Conservation (phyloP, 2,113 vertebrate genomes). For the Tachycineta bicolor region DNA sequence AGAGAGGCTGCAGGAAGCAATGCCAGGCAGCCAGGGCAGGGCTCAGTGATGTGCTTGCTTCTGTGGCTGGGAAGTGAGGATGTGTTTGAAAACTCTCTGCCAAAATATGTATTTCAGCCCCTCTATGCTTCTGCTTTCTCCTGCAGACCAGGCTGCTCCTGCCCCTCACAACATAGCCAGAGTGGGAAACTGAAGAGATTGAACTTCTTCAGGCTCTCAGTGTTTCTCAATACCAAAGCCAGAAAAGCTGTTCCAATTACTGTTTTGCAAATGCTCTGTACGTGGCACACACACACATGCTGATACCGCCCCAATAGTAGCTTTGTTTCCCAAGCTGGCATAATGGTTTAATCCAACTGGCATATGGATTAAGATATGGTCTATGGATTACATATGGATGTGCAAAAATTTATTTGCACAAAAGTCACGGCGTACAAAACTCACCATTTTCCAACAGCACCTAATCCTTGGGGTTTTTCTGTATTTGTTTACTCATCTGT, state of each 20-base stretch:
- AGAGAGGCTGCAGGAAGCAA: background rate
- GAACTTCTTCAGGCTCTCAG: background rate
- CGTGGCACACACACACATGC: background rate
- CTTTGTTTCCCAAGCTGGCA: background rate
- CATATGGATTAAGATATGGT: background rate
- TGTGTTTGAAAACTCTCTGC: background rate
- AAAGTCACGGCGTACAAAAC: background rate
- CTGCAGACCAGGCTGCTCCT: background rate
- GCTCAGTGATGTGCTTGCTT: background rate
- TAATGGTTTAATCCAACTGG: background rate
- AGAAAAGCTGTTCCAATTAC: background rate
- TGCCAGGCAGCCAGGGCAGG: background rate
- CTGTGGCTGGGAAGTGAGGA: background rate
- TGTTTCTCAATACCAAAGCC: background rate
- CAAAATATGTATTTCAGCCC: background rate
- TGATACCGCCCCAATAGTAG: accelerated
- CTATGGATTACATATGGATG: background rate
- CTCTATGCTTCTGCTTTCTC: background rate
- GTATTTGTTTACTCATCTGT: background rate
- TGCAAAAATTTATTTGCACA: background rate
- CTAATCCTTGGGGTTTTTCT: background rate
- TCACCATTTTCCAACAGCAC: background rate
- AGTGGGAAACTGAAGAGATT: background rate
- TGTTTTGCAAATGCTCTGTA: background rate
- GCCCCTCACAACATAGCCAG: background rate